Evolutionary conservation across 2,888 invertebrate species (phyloP), one percentile per base, ranked within the genome.

Genomic region (Pandemis heparana): DNA sequence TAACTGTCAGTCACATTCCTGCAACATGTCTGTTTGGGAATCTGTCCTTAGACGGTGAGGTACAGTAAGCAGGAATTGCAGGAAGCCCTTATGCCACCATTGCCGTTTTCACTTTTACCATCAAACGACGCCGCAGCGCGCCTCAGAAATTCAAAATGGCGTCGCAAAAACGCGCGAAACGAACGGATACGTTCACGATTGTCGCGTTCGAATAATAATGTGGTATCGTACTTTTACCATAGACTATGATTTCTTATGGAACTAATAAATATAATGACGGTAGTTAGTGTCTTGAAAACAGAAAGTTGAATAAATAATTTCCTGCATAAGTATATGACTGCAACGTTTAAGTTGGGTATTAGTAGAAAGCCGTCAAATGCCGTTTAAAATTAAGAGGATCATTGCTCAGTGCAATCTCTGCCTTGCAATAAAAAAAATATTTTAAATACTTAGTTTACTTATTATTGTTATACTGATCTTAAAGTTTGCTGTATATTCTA

Each of bases 101-200:
- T 86, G 80, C 81, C 79, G 85, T 85, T 92, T 91, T 92, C 91
- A 92, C 92, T 92, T 91, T 92, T 91, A 84, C 87, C 84, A 89
- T 87, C 87, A 88, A 89, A 89, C 83, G 82, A 87, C 88, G 90
- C 86, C 85, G 84, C 85, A 81, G 82, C 79, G 79, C 78, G 81
- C 82, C 80, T 81, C 81, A 85, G 85, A 84, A 87, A 87, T 77
- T 87, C 88, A 88, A 89, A 87, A 90, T 89, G 88, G 88, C 87
- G 85, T 76, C 75, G 83, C 81, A 90, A 92, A 90, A 90, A 92
- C 80, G 81, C 84, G 82, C 83, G 80, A 86, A 83, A 83, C 82
- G 79, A 79, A 80, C 82, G 82, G 82, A 82, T 85, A 82, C 83
- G 82, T 85, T 83, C 81, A 82, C 82, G 84, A 84, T 83, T 83